Conservation (phyloP, 2,888 invertebrate genomes). For the Chrysina gloriosa region DNA sequence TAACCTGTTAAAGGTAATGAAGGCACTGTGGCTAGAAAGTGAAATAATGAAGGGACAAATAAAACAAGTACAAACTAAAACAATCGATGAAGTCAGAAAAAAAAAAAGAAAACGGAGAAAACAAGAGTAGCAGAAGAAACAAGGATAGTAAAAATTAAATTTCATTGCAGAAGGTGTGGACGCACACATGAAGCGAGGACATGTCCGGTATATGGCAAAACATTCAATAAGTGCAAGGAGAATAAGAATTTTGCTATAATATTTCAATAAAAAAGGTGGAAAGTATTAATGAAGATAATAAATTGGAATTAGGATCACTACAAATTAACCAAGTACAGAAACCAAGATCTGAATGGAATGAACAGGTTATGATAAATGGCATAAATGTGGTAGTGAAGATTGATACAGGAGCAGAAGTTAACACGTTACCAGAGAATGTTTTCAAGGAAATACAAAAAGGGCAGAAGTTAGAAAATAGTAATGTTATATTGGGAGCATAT, state of each 20-base stretch:
- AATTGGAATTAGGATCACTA: neutral
- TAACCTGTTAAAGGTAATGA: too few relatives aligned
- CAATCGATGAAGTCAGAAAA: neutral
- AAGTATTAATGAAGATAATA: neutral
- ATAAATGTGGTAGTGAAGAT: neutral
- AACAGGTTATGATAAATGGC: neutral
- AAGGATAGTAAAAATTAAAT: too few relatives aligned
- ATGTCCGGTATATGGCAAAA: neutral
- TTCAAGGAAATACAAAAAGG: neutral
- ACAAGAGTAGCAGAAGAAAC: too few relatives aligned
- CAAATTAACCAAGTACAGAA: neutral
- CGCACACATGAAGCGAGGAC: neutral
- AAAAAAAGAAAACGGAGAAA: too few relatives aligned
- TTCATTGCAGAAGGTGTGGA: neutral
- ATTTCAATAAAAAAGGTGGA: neutral
- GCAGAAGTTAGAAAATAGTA: neutral
- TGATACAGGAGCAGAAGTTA: too few relatives aligned
- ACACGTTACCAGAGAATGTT: neutral
- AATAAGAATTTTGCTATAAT: neutral
- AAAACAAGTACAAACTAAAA: neutral
- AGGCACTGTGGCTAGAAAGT: too few relatives aligned
- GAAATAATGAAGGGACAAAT: too few relatives aligned
- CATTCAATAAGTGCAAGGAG: neutral
- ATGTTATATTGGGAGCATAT: conserved; percentile 2
- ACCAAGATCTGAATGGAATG: neutral